Percentiles rank a stretch among this genome's conserved stretches.
These are phyloP conservation scores for Pachypsylla venusta DNA, from an alignment of 1,140 invertebrate genomes.

Conservation along the genomic window DNA sequence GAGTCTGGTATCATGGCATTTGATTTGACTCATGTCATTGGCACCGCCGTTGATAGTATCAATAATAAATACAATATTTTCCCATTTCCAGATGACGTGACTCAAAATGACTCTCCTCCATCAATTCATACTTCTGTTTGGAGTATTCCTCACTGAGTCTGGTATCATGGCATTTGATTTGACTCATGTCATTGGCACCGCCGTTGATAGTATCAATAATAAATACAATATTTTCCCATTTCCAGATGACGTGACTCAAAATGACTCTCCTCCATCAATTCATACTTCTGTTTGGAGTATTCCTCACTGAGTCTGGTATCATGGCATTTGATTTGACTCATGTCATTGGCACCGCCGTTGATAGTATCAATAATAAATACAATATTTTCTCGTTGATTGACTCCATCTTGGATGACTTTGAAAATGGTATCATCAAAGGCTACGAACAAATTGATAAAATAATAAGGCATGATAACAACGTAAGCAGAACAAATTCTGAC, in stretches of 20 bases:
- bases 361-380: not conserved
- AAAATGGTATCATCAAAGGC: not conserved
- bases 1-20: too few species aligned
- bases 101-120: too few species aligned
- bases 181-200: not conserved
- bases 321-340: not conserved
- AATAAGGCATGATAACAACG: too few species aligned
- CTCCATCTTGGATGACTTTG: not conserved
- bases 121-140: too few species aligned
- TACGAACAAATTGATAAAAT: not conserved
- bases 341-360: not conserved
- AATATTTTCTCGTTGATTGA: not conserved
- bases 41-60: not conserved
- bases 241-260: too few species aligned
- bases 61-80: conserved; percentile 3
- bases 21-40: not conserved
- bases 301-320: too few species aligned
- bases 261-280: too few species aligned
- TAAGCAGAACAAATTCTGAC: too few species aligned
- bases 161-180: too few species aligned
- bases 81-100: too few species aligned
- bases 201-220: not conserved
- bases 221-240: conserved; percentile 1
- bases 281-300: too few species aligned
- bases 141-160: too few species aligned